Conservation (phyloP, 2,113 vertebrate genomes). For the Sitta europaea region DNA sequence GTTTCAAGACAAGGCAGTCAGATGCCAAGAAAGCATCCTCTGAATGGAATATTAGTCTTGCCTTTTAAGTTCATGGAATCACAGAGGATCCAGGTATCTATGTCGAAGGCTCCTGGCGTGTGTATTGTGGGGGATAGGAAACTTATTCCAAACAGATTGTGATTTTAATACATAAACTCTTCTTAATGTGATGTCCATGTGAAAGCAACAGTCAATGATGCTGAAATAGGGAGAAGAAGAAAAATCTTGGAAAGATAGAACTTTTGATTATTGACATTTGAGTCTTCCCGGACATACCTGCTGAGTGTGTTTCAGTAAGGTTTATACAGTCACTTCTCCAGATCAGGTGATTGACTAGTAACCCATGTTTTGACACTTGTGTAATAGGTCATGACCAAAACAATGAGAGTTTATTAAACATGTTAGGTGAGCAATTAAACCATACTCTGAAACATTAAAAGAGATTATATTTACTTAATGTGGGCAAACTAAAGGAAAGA, state of each 20-base stretch:
- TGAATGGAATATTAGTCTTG: not conserved
- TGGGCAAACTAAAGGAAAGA: not conserved
- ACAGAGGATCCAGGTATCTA: accelerated
- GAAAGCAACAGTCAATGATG: not conserved
- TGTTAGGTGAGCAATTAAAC: not conserved
- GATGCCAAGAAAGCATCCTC: not conserved
- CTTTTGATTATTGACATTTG: not conserved
- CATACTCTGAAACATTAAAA: not conserved
- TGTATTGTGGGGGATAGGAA: not conserved
- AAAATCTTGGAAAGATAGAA: not conserved
- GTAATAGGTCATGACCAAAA: not conserved
- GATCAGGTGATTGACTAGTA: not conserved
- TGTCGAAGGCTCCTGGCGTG: not conserved
- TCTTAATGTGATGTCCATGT: not conserved
- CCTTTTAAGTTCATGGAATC: not conserved
- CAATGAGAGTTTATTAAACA: not conserved
- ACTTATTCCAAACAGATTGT: not conserved
- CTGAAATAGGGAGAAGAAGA: not conserved
- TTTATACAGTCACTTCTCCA: not conserved
- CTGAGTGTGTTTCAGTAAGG: not conserved
- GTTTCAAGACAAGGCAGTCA: not conserved
- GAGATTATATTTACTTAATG: not conserved
- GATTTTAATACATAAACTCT: not conserved
- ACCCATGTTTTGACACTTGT: not conserved
- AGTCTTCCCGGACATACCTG: not conserved